Conservation (phyloP, 2,797 vertebrate species). For the Enteromius mattozi region DNA sequence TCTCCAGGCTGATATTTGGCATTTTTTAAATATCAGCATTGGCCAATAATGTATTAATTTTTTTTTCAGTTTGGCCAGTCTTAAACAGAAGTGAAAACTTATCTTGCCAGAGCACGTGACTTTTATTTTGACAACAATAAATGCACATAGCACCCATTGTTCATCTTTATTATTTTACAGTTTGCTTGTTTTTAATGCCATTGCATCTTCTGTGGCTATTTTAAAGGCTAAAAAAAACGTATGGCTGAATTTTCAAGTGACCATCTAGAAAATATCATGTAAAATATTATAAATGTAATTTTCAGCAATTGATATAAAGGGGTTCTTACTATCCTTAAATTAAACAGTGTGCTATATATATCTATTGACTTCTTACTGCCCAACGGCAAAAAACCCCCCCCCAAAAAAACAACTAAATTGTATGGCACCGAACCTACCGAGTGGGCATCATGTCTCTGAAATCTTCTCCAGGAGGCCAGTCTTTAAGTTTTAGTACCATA, state of each 20-base stretch:
- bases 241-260: neutral
- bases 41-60: neutral
- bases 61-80: neutral
- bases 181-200: neutral
- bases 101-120: no score
- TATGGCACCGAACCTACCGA: conserved; percentile 75
- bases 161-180: neutral
- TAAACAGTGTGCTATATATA: neutral
- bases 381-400: neutral
- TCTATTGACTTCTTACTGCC: neutral
- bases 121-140: no score
- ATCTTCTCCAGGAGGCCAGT: conserved; percentile 98
- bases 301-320: neutral
- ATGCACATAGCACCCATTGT: no score
- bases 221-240: neutral
- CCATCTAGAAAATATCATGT: neutral
- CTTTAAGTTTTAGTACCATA: conserved; percentile 98
- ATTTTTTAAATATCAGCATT: neutral
- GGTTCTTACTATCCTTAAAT: neutral
- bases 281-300: neutral
- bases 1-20: neutral
- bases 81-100: neutral
- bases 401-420: no score
- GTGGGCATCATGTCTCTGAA: conserved; percentile 99
- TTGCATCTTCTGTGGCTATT: neutral